These are phyloP conservation scores for Regulus satrapa DNA, from an alignment of 2,113 vertebrate species.

Conservation along the genomic window DNA sequence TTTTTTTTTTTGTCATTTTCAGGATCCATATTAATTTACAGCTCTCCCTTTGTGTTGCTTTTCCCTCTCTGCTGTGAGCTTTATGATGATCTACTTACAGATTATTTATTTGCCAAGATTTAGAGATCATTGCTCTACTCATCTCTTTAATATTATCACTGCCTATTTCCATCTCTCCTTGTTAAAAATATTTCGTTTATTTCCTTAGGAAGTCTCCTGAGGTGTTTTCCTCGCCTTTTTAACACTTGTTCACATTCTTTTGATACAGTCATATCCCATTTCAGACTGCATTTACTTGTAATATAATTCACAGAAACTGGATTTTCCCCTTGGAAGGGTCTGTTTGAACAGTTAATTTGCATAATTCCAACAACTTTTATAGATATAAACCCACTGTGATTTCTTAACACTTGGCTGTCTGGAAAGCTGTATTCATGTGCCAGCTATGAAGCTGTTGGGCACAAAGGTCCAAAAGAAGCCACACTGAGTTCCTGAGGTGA, in stretches of 20 bases:
- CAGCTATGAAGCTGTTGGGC: background rate
- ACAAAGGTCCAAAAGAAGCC: background rate
- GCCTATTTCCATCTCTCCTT: background rate
- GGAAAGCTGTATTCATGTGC: background rate
- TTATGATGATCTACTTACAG: background rate
- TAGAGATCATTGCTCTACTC: background rate
- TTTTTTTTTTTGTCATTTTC: background rate
- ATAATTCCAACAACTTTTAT: background rate
- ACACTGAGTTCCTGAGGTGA: rapidly evolving
- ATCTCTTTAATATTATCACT: background rate
- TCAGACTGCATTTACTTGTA: background rate
- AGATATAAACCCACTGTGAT: background rate
- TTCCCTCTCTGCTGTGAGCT: background rate
- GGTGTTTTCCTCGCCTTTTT: background rate
- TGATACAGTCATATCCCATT: background rate
- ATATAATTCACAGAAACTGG: background rate
- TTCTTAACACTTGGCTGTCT: background rate
- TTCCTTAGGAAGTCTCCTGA: background rate
- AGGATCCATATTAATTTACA: background rate
- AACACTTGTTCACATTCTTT: background rate
- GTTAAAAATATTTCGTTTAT: background rate
- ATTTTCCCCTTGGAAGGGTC: background rate
- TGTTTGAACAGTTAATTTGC: background rate
- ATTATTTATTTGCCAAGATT: background rate
- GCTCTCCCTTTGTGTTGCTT: background rate